Evolutionary conservation across 1,140 invertebrate species (phyloP), one percentile per base, ranked within the genome.

Genomic region (Drosophila saltans): DNA sequence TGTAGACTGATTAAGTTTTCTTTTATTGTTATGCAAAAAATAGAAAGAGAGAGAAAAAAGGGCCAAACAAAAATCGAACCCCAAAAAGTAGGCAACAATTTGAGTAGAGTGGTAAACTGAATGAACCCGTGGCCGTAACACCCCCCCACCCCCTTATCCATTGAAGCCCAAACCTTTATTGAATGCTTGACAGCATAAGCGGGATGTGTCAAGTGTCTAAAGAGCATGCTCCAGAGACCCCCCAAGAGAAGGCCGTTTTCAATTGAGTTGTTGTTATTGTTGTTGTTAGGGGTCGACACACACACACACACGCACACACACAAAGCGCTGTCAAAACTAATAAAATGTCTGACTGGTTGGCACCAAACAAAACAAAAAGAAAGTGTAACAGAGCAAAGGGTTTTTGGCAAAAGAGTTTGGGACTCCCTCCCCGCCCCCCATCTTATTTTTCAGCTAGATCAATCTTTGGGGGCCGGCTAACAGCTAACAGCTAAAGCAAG

Each of bases 321-420:
- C 85, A 89, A 89, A 90, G 79, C 78, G 78, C 82, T 90, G 86
- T 90, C 86, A 90, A 90, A 90, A 90, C 86, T 90, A 90, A 90
- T 90, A 90, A 90, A 90, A 82, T 90, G 82, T 89, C 81, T 81
- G 59, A 69, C 66, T 80, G 75, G 48, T 64, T 48, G 45, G 45
- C 45, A 48, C 45, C 45, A 48, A 48, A 48, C 45, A 48, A 21
- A 48, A 48, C 21, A 16, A 48, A 89, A 89, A 81, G 85, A 52
- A 52, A 52, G 84, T 89, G 83, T 72, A 61, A 16, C 36, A 68
- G 43, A 2, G 43, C 65, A 62, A 52, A 52, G 11, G 52, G 48
- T 26, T 72, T 72, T 77, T 36, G 6, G 33, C 3, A 36, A 4
- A 6, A 6, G 33, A 43, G 68, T n/a, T 60, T 48, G 67, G 62